Evolutionary conservation across 2,113 vertebrate species (phyloP).

Genomic region (Motacilla alba): DNA sequence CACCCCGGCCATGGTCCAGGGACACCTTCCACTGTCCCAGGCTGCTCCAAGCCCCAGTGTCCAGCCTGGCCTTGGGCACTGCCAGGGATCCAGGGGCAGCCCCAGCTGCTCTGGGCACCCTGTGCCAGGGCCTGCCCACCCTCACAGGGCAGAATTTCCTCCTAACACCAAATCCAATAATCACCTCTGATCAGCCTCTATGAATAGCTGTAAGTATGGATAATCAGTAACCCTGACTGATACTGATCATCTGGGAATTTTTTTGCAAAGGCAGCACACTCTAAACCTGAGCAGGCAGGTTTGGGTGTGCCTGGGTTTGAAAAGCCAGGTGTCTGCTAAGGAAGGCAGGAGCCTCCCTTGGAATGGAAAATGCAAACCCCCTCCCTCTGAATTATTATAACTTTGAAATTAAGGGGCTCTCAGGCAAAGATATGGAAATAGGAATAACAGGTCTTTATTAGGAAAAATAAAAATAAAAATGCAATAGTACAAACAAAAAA

Average conservation of each 20-base stretch:
- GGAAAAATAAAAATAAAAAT: too few relatives aligned
- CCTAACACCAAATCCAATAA: background rate
- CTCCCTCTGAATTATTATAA: too few relatives aligned
- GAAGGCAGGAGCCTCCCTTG: too few relatives aligned
- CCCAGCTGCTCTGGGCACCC: background rate
- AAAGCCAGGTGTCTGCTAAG: too few relatives aligned
- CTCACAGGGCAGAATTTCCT: fast-evolving
- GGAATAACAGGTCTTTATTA: too few relatives aligned
- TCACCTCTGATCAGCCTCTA: background rate
- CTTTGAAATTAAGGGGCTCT: too few relatives aligned
- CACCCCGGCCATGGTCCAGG: background rate
- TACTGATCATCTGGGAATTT: background rate
- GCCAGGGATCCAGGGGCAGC: background rate
- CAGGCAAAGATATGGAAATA: too few relatives aligned
- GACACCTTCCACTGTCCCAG: background rate
- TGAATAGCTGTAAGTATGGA: background rate
- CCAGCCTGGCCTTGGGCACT: background rate
- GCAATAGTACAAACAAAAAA: too few relatives aligned
- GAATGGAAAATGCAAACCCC: too few relatives aligned
- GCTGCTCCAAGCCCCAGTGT: background rate
- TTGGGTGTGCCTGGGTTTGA: too few relatives aligned
- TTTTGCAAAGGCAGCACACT: fast-evolving
- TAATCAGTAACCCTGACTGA: background rate
- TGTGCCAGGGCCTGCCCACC: background rate
- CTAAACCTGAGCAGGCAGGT: background rate